Base-by-base conservation (phyloP, 2,113 vertebrate species). In the Echinops telfairi region DNA sequence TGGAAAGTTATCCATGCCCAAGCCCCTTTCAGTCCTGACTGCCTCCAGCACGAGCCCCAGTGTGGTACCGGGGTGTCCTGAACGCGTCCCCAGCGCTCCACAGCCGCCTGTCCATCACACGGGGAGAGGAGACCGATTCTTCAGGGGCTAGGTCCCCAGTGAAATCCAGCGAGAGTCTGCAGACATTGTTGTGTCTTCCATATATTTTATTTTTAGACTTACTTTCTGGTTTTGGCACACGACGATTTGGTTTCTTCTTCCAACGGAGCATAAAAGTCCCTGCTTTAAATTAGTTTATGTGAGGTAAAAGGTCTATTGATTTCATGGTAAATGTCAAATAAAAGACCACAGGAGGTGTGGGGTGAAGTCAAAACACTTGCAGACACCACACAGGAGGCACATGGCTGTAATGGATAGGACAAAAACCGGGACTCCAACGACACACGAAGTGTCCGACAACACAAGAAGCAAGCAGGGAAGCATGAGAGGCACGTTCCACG, bases 401-500 rank as follows among this genome's bases (percentile, higher is more conserved):
- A 2, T 2, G 20, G 14, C 16, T 77, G 4, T 20, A 12, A 2
- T 3, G 36, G 31, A 33, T 8, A 31, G 10, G 15, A 40, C 19
- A 73, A 62, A 64, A 68, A 57, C 62, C 3, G 31, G 80, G 33
- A 25, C 38, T 75, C 38, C 23, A 31, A 31, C 22, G 25, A 60
- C 0, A 3, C 38, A 71, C 27, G 85, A 89, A n/a, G 27, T 0
- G 4, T 23, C 1, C 19, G 4, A 22, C 38, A 36, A 15, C 31
- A 10, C 4, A 53, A 22, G 33, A 36, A 31, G 20, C 1, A 11
- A 17, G 33, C 12, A 8, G 12, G 2, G 68, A 36, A 3, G 16
- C 1, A 0, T 0, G 2, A 22, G 8, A 29, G 64, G 14, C 0
- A 79, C 6, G 70, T n/a, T n/a, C n/a, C n/a, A n/a, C n/a, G n/a